phyloP scores from a whole-genome alignment of 2,888 invertebrate genomes.

The Sipunculus nudus region DNA sequence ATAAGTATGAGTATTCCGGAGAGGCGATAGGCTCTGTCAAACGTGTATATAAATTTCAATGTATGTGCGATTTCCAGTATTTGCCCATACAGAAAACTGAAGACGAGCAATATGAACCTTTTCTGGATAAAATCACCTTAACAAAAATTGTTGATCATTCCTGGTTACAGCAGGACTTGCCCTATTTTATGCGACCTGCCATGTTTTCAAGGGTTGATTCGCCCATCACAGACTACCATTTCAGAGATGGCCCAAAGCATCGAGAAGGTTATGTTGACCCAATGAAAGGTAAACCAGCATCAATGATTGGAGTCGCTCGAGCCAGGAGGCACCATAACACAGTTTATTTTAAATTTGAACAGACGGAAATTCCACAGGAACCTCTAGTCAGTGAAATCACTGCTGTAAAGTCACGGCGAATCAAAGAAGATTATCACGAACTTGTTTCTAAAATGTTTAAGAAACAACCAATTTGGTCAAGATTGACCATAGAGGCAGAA shows the following conservation, averaged over 20 bases:
- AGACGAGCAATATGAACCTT: not conserved
- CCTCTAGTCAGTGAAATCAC: slow-evolving; percentile 71
- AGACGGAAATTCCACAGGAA: slow-evolving; percentile 73
- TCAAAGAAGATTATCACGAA: not conserved
- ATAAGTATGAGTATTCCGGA: slow-evolving; percentile 40
- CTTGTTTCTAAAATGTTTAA: slow-evolving; percentile 75
- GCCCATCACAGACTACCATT: slow-evolving; percentile 62
- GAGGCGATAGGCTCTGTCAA: slow-evolving; percentile 66
- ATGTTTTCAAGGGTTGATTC: slow-evolving; percentile 82
- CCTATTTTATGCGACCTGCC: slow-evolving; percentile 79
- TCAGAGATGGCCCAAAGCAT: slow-evolving; percentile 49
- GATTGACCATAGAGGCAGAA: slow-evolving; percentile 73
- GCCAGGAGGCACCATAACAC: slow-evolving; percentile 72
- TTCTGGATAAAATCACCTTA: not conserved
- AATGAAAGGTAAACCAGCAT: slow-evolving; percentile 38
- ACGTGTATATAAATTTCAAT: slow-evolving; percentile 68
- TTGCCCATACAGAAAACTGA: slow-evolving; percentile 74
- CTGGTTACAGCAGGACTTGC: slow-evolving; percentile 60
- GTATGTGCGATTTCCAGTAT: slow-evolving; percentile 91
- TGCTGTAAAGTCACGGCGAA: slow-evolving; percentile 46
- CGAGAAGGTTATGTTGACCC: slow-evolving; percentile 39
- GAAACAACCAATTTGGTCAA: slow-evolving; percentile 89
- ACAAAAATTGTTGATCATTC: not conserved
- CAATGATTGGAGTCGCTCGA: slow-evolving; percentile 62
- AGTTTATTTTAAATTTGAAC: slow-evolving; percentile 74